Percentiles rank a stretch among this genome's conserved stretches.
These are phyloP conservation scores for Odontocolon sp. DNA, from an alignment of 2,888 invertebrate genomes.

Conservation along the genomic window DNA sequence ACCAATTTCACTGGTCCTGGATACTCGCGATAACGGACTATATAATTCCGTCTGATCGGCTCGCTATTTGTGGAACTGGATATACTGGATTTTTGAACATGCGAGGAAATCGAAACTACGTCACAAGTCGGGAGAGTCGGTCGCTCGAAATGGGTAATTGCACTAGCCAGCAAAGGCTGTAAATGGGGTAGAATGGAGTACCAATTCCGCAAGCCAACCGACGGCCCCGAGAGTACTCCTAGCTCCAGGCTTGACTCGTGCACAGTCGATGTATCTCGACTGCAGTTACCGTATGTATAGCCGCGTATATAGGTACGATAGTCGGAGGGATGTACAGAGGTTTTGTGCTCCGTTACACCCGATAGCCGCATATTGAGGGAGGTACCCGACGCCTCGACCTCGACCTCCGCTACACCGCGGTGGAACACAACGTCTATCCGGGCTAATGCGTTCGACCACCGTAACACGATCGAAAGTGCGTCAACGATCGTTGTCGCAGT, in stretches of 20 bases:
- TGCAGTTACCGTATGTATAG: conserved; percentile 37
- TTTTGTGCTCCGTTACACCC: conserved; percentile 51
- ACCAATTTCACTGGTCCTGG: too few species aligned
- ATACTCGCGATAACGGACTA: too few species aligned
- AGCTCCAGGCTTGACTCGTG: conserved; percentile 35
- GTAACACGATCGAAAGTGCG: background rate
- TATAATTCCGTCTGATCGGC: too few species aligned
- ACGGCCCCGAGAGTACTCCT: too few species aligned
- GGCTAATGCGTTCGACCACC: conserved; percentile 14
- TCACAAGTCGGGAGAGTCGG: background rate
- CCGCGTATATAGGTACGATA: conserved; percentile 33
- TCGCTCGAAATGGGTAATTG: background rate
- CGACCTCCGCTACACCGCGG: conserved; percentile 29
- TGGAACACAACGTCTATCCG: conserved; percentile 26
- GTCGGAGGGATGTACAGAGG: conserved; percentile 50
- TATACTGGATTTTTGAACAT: too few species aligned
- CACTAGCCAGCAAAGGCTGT: conserved; percentile 21
- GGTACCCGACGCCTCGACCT: conserved; percentile 11
- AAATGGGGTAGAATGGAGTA: conserved; percentile 43
- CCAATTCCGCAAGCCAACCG: conserved; percentile 42
- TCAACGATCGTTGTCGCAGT: too few species aligned
- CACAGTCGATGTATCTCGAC: conserved; percentile 26
- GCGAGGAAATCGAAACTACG: too few species aligned
- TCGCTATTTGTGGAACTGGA: too few species aligned
- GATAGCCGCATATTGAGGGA: conserved; percentile 34